Conservation (phyloP, 2,888 invertebrate genomes). For the Dryobotodes eremita region DNA sequence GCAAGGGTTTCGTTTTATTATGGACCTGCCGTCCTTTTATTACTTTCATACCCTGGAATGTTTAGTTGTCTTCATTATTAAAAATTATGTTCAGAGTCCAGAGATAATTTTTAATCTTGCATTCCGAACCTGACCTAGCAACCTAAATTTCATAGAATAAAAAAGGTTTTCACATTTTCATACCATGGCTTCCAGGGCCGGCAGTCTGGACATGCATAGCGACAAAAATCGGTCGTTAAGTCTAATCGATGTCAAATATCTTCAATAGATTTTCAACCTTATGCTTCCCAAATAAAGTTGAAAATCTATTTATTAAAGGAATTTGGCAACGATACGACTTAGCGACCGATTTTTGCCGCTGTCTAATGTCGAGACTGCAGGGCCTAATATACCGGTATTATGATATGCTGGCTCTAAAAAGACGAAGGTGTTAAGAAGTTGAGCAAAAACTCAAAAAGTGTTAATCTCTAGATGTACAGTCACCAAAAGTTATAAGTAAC, state of each 20-base stretch:
- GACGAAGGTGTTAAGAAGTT: neutral
- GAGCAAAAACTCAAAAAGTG: neutral
- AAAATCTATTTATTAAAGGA: too few relatives aligned
- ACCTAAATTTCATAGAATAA: neutral
- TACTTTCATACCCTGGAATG: neutral
- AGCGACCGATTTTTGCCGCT: too few relatives aligned
- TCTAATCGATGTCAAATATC: too few relatives aligned
- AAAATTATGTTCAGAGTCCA: neutral
- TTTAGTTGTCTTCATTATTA: constrained; percentile 12
- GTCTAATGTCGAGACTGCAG: too few relatives aligned
- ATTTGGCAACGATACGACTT: too few relatives aligned
- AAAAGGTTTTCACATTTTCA: neutral
- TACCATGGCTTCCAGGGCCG: neutral
- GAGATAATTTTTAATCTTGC: constrained; percentile 24
- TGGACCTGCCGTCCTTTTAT: constrained; percentile 3
- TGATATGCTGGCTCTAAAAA: too few relatives aligned
- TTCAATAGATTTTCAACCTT: too few relatives aligned
- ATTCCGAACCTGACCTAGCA: neutral
- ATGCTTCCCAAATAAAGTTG: too few relatives aligned
- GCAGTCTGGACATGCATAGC: too few relatives aligned
- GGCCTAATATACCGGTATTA: neutral
- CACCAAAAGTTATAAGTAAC: too few relatives aligned
- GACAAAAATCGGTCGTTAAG: too few relatives aligned
- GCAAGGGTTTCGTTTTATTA: constrained; percentile 29
- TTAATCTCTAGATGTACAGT: too few relatives aligned